Base-by-base conservation (phyloP, 30 jellyfish, hydroid and myxozoan species). In the Hydractinia echinata region DNA sequence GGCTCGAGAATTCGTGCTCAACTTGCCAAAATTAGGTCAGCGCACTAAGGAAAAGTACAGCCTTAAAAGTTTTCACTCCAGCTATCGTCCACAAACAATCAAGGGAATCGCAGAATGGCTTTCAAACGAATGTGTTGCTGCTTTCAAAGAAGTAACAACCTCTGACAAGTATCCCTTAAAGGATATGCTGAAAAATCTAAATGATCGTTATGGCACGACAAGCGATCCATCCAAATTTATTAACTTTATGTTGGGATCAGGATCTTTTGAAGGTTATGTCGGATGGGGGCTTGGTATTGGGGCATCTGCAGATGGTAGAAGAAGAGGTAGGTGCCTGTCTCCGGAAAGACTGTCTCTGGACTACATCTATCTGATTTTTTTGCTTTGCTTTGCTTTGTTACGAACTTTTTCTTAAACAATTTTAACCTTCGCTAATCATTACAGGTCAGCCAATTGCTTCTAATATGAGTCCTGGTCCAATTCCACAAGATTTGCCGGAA, bases 221-320 rank as follows among this genome's bases (percentile, higher is more conserved):
- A 30, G 44, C 44, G 44, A 30, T 30, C 44, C 44, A 30, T 30
- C 44, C 44, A 30, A 30, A 30, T 30, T 30, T 30, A 49, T 76
- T 10, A 51, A 51, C 15, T 76, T 49, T 54, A 51, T 20, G 20
- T 54, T 76, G 1, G 84, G 84, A 15, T 76, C 84, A 6, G 84
- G 84, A 51, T 48, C 84, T 5, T 76, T 76, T 51, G 84, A 76
- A 76, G 84, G 84, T 9, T 76, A 76, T 76, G 84, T 76, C 20
- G 84, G 84, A 6, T 76, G 84, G 84, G 84, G 84, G 20, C 51
- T 76, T 7, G 84, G 84, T 9, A 49, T 51, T 8, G 84, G 54
- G n/a, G 84, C 84, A 50, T 76, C 84, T 6, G 84, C 84, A 15
- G 84, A 76, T 51, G 84, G 84, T 20, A 8, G 84, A 51, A 19